Percentiles rank a stretch among this genome's conserved stretches.
Conservation (phyloP, 2,888 invertebrate genomes). For the Athalia circularis region DNA sequence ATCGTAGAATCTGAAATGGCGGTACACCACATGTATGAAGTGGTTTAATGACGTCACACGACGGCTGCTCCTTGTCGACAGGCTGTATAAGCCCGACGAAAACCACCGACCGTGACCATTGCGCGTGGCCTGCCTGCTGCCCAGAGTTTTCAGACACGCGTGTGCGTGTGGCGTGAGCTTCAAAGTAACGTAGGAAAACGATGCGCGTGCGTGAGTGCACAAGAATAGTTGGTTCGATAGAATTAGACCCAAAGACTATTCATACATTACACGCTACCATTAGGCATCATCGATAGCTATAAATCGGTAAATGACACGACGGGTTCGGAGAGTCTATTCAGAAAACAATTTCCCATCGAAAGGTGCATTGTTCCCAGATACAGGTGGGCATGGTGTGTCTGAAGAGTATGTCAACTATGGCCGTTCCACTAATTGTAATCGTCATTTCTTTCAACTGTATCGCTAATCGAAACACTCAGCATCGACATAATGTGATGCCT, state of each 20-base stretch:
- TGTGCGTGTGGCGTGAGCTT: background rate
- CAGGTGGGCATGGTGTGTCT: no score
- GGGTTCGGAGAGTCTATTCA: background rate
- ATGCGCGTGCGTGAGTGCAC: background rate
- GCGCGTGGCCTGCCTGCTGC: conserved; percentile 39
- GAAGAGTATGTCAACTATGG: no score
- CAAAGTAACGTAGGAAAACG: background rate
- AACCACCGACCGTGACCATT: conserved; percentile 37
- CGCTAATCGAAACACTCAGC: no score
- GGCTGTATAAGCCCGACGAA: background rate
- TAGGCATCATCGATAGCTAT: background rate
- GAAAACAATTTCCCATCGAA: background rate
- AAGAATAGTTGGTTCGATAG: background rate
- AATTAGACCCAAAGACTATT: background rate
- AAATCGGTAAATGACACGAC: background rate
- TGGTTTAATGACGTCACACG: conserved; percentile 13
- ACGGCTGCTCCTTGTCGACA: background rate
- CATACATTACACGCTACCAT: conserved; percentile 7
- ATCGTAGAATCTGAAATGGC: conserved; percentile 8
- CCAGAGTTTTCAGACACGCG: background rate
- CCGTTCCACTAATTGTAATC: no score
- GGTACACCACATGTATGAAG: background rate
- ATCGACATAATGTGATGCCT: no score
- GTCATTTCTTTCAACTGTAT: no score
- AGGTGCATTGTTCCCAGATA: no score